Evolutionary conservation across 2,797 vertebrate species (phyloP).

Genomic region (Phrynocephalus vlangalii): DNA sequence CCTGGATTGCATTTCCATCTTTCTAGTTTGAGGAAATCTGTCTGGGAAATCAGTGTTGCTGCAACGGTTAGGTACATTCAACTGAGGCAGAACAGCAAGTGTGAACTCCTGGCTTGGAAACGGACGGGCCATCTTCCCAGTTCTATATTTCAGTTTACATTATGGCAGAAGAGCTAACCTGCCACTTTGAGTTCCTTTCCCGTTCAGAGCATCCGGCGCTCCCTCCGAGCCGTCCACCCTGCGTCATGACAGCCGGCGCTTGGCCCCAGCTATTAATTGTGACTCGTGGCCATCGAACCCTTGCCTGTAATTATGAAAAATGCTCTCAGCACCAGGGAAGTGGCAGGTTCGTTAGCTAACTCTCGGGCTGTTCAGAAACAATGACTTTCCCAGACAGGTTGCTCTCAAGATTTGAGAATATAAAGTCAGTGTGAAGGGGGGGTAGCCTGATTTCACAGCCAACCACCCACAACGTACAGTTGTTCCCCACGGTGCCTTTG

Average conservation of each 20-base stretch:
- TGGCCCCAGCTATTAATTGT: constrained; percentile 52
- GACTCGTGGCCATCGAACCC: constrained; percentile 55
- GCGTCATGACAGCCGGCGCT: constrained; percentile 15
- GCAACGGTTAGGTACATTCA: neutral
- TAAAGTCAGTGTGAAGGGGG: neutral
- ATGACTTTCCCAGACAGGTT: constrained; percentile 70
- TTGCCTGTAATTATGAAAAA: constrained; percentile 71
- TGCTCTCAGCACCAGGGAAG: constrained; percentile 55
- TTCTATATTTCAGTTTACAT: neutral
- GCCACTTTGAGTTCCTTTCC: neutral
- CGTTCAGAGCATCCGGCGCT: accelerated
- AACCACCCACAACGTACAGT: constrained; percentile 66
- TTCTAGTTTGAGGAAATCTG: neutral
- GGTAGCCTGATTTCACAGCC: constrained; percentile 17
- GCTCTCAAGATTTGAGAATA: constrained; percentile 10
- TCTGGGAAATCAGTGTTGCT: neutral
- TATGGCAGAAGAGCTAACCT: accelerated
- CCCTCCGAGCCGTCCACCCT: constrained; percentile 25
- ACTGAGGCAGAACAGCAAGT: no score
- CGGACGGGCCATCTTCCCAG: accelerated
- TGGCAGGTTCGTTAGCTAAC: constrained; percentile 40
- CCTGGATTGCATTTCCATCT: neutral
- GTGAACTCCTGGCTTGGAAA: neutral
- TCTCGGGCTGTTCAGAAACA: constrained; percentile 47
- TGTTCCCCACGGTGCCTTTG: constrained; percentile 57